These are phyloP conservation scores for Macrosteles quadrilineatus DNA, from an alignment of 1,140 invertebrate species.

Conservation along the genomic window DNA sequence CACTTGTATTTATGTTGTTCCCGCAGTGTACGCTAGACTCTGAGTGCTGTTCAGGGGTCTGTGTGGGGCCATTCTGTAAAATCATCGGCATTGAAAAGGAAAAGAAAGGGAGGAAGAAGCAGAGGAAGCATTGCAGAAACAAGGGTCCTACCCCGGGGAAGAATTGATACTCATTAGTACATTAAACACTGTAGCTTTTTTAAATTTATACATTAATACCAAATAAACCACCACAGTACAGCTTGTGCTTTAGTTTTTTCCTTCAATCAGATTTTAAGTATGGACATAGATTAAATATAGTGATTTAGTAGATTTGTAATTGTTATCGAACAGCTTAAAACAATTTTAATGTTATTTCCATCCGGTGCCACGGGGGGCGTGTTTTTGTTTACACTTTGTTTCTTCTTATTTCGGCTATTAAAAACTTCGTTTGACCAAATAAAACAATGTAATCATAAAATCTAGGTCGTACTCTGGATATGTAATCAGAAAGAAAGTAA, in stretches of 20 bases:
- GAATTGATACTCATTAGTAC: background rate
- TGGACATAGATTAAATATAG: no score
- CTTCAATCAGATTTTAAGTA: background rate
- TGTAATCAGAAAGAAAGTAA: no score
- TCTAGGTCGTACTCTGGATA: no score
- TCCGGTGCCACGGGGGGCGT: no score
- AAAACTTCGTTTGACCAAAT: no score
- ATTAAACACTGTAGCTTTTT: background rate
- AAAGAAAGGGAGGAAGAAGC: background rate
- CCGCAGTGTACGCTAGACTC: background rate
- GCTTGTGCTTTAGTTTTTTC: background rate
- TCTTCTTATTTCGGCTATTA: no score
- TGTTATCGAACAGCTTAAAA: no score
- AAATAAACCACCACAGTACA: background rate
- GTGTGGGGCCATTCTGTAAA: background rate
- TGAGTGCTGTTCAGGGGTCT: slow-evolving; percentile 1
- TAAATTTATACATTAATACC: background rate
- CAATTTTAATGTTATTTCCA: no score
- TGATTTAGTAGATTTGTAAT: no score
- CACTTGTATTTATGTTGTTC: no score
- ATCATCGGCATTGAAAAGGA: background rate
- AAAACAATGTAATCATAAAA: no score
- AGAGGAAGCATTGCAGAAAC: background rate
- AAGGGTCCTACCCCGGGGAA: background rate
- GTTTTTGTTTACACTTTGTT: no score